These are phyloP conservation scores for Idaea aversata DNA, from an alignment of 2,888 invertebrate species.

Conservation along the genomic window DNA sequence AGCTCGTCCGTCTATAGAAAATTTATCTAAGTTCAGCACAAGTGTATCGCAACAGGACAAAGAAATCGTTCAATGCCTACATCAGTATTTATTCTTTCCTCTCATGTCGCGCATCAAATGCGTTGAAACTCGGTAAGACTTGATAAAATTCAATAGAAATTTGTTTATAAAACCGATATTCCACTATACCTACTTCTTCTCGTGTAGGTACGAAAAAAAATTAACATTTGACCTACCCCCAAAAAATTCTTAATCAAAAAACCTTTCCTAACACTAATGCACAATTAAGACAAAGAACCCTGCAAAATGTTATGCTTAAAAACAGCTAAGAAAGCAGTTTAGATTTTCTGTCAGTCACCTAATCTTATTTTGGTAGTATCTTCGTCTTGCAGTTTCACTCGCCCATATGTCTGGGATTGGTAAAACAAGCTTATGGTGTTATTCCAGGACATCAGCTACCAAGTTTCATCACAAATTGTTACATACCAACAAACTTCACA, in stretches of 20 bases:
- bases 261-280: neutral
- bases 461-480: neutral
- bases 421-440: no score
- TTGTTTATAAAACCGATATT: neutral
- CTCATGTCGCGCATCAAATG: constrained; percentile 64
- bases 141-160: neutral
- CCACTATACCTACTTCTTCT: neutral
- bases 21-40: constrained; percentile 49
- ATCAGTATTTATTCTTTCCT: constrained; percentile 78
- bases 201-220: neutral
- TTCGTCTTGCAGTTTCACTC: no score
- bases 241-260: neutral
- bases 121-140: constrained; percentile 53
- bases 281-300: neutral
- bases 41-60: constrained; percentile 55
- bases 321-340: no score
- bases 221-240: neutral
- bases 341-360: neutral
- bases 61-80: constrained; percentile 70
- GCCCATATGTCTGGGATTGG: no score
- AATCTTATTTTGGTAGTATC: neutral
- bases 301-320: no score
- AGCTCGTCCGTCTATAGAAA: constrained; percentile 63
- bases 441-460: no score
- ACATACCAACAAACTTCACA: neutral